Evolutionary conservation across 2,113 vertebrate species (phyloP).

Genomic region (Microcebus jonahi): DNA sequence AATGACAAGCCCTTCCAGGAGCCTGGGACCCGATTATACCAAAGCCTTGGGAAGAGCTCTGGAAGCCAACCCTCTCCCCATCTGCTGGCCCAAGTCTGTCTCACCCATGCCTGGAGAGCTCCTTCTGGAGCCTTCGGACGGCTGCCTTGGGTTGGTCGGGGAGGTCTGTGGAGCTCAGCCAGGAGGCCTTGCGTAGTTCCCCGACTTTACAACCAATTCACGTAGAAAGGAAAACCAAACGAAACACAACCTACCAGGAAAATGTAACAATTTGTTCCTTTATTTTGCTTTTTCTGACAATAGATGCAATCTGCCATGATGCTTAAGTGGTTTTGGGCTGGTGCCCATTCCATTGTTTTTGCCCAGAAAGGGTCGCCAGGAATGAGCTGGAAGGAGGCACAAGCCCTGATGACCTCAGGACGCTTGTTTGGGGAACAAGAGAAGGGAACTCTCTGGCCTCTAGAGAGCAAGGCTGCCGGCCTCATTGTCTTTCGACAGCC

Average conservation of each 20-base stretch:
- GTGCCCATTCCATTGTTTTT: conserved; percentile 15
- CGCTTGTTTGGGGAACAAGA: not conserved
- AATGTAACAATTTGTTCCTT: conserved; percentile 3
- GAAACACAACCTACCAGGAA: conserved; percentile 14
- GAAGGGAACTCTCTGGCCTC: not conserved
- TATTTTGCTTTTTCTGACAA: conserved; percentile 40
- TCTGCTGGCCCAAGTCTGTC: not conserved
- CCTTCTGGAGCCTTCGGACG: not conserved
- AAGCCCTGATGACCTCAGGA: not conserved
- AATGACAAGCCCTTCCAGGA: not conserved
- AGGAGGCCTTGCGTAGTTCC: not conserved
- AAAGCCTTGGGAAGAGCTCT: not conserved
- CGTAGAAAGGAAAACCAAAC: not conserved
- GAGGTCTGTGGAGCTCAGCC: not conserved
- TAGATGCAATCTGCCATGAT: conserved; percentile 42
- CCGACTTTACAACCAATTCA: not conserved
- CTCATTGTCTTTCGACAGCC: not conserved
- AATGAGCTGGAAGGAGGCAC: conserved; percentile 1
- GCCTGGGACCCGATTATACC: not conserved
- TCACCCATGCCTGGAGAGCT: not conserved
- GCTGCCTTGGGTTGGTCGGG: not conserved
- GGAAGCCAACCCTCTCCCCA: not conserved
- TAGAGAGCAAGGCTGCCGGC: not conserved
- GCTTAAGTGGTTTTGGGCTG: conserved; percentile 39
- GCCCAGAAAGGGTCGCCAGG: not conserved